Conservation (phyloP, 2,797 vertebrate species). For the Coccyzus lansbergi region DNA sequence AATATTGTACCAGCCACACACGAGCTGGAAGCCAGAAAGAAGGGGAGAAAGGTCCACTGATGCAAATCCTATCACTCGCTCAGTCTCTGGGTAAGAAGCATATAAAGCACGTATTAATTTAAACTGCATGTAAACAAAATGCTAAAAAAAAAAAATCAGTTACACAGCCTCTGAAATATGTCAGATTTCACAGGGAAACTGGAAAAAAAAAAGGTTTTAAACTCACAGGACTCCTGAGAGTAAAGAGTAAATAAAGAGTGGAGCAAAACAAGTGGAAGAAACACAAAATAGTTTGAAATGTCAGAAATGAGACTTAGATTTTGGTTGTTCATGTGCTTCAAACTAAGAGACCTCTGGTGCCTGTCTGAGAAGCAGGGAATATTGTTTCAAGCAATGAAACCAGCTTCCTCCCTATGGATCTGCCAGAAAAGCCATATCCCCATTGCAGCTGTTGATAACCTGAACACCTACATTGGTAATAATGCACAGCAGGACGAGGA, state of each 20-base stretch:
- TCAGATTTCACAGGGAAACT: neutral
- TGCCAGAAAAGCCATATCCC: neutral
- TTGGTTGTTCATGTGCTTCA: neutral
- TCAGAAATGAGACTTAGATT: neutral
- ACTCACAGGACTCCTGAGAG: neutral
- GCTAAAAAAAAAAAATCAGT: neutral
- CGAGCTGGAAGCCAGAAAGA: conserved; percentile 89
- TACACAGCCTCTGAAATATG: rapidly evolving
- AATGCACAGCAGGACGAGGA: neutral
- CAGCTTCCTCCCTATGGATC: neutral
- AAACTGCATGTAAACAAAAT: rapidly evolving
- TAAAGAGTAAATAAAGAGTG: neutral
- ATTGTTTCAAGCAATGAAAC: neutral
- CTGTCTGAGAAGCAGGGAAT: neutral
- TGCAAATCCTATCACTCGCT: conserved; percentile 94
- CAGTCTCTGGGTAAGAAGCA: conserved; percentile 79
- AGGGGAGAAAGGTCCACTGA: conserved; percentile 93
- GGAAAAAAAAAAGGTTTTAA: neutral
- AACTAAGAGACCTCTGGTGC: neutral
- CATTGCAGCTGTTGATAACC: neutral
- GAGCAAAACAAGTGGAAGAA: neutral
- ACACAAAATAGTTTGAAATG: neutral
- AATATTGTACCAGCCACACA: conserved; percentile 98
- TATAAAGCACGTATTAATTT: rapidly evolving
- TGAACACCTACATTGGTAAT: neutral